phyloP scores from a whole-genome alignment of 2,888 invertebrate genomes.

The Drosophila birchii region DNA sequence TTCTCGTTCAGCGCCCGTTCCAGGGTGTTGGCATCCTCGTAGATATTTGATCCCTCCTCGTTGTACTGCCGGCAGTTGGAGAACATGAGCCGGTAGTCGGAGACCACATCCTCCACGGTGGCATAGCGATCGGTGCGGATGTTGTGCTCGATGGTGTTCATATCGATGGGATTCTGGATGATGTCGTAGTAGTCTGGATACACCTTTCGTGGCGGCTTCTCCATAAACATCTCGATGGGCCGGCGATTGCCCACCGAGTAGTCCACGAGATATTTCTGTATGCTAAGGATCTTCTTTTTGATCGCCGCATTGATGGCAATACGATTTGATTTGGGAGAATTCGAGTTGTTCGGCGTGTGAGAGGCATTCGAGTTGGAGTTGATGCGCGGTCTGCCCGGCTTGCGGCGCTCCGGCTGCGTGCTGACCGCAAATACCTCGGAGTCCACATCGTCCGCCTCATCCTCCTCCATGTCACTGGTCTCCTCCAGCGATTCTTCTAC shows the following conservation, averaged over 20 bases:
- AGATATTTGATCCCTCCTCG: constrained; percentile 97
- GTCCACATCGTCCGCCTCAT: constrained; percentile 55
- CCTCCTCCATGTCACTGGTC: constrained; percentile 77
- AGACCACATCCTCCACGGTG: constrained; percentile 92
- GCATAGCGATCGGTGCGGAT: constrained; percentile 94
- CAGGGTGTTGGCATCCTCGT: constrained; percentile 95
- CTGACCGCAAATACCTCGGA: constrained; percentile 57
- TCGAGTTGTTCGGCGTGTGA: constrained; percentile 62
- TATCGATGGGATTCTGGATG: constrained; percentile 96
- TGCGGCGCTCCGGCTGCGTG: constrained; percentile 73
- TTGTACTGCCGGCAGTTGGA: constrained; percentile 98
- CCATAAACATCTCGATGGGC: constrained; percentile 96
- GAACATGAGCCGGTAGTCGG: constrained; percentile 97
- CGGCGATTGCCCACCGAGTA: constrained; percentile 91
- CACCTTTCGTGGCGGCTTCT: constrained; percentile 96
- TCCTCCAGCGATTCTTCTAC: constrained; percentile 83
- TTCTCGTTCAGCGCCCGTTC: constrained; percentile 94
- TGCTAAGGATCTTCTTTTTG: constrained; percentile 91
- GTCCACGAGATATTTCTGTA: constrained; percentile 91
- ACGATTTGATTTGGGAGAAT: constrained; percentile 82
- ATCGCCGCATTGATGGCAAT: constrained; percentile 84
- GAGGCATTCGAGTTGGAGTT: constrained; percentile 72
- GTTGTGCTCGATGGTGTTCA: constrained; percentile 96
- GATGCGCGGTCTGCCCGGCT: constrained; percentile 82
- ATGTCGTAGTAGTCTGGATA: constrained; percentile 98